These are phyloP conservation scores for Dioctria rufipes DNA, from an alignment of 2,888 invertebrate species.

Conservation along the genomic window DNA sequence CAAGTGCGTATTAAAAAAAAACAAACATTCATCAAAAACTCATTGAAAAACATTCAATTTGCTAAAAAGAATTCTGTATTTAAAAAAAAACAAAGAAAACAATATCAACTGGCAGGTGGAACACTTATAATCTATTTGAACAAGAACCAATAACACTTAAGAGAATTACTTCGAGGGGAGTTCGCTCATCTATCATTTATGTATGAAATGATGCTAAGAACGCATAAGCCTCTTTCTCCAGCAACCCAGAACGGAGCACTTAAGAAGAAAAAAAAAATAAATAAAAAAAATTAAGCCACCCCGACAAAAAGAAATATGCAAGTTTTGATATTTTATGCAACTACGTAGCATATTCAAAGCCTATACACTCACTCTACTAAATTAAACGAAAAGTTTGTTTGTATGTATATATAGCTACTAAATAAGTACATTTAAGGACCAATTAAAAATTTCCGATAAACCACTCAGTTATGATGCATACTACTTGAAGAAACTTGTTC, in stretches of 20 bases:
- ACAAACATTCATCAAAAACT: no score
- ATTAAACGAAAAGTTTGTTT: neutral
- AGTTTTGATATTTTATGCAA: slow-evolving; percentile 1
- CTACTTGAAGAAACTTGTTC: slow-evolving; percentile 1
- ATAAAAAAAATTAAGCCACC: neutral
- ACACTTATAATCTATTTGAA: neutral
- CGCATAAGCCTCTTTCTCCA: neutral
- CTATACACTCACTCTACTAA: neutral
- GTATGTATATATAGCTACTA: neutral
- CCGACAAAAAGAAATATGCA: neutral
- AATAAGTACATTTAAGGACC: slow-evolving; percentile 9
- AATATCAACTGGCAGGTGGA: neutral
- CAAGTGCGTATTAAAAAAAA: no score
- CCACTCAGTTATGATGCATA: slow-evolving; percentile 17
- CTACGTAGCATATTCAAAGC: neutral
- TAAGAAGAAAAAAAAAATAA: slow-evolving; percentile 1
- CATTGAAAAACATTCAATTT: no score
- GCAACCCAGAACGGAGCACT: neutral
- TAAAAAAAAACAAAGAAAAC: no score
- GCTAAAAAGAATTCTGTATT: no score
- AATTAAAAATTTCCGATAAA: slow-evolving; percentile 47
- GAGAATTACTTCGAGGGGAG: slow-evolving; percentile 13
- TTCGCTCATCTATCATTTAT: neutral
- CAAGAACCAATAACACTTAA: slow-evolving; percentile 7
- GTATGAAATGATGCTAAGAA: neutral